Base-by-base conservation (phyloP, 1,140 invertebrate genomes). In the Pseudomyrmex dendroicus region DNA sequence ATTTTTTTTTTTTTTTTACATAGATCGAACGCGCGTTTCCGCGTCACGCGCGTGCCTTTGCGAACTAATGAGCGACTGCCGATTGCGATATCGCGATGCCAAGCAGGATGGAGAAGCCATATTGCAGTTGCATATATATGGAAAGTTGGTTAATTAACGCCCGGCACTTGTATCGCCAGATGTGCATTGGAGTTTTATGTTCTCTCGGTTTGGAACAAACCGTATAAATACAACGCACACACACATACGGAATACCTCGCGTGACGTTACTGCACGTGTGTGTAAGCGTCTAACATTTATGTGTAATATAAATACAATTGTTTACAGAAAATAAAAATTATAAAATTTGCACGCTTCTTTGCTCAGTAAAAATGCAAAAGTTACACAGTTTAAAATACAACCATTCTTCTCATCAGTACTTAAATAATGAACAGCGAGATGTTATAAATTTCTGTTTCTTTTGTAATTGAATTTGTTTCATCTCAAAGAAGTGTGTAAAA, bases 91-190 rank as follows among this genome's bases (percentile, higher is more conserved):
- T 35, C 35, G 20, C 35, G 77, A 25, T 44, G 64, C 59, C 63
- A 20, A 61, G 50, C 17, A 46, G 59, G 17, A 15, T 62, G 20
- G 25, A 17, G 12, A 7, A 63, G 50, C 48, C 35, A 35, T 13
- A 13, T 20, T 46, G 70, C 35, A 59, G 72, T 62, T 67, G 44
- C 17, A 20, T 63, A 80, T 67, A 62, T 73, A 62, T 9, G 25
- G 50, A 87, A 90, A 90, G 89, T 90, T 90, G 48, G 67, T 83
- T 90, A 90, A 90, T 90, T 90, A 89, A 56, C 70, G 54, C 25
- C 12, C 12, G 48, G 17, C 52, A 66, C 12, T 62, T 56, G 56
- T 83, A 83, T 73, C 12, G 63, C 57, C 63, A 70, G 63, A 25
- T 20, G 1, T 12, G 20, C 73, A 50, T 25, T 73, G 73, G 50